Conservation (phyloP, 2,113 vertebrate species). For the Epinephelus lanceolatus region DNA sequence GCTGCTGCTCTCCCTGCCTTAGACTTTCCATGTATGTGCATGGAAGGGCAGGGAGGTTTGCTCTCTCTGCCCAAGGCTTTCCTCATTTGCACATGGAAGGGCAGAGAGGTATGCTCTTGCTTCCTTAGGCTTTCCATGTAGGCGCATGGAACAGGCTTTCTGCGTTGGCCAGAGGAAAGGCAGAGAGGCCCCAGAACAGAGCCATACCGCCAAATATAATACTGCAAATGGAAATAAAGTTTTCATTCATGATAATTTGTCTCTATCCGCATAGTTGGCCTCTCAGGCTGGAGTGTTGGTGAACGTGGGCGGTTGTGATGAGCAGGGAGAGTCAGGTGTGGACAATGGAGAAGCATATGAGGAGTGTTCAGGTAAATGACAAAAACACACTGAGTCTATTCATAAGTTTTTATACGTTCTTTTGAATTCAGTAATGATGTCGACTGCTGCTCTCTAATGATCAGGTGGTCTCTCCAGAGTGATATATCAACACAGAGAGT, state of each 20-base stretch:
- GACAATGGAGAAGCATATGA: constrained; percentile 66
- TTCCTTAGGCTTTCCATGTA: no score
- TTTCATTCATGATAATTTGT: neutral
- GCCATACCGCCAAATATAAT: no score
- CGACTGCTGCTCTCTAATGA: constrained; percentile 21
- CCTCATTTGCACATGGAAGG: no score
- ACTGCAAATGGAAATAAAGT: no score
- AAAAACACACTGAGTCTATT: neutral
- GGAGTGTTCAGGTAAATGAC: constrained; percentile 65
- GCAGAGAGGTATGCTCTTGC: no score
- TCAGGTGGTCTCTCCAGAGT: constrained; percentile 42
- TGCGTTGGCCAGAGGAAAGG: no score
- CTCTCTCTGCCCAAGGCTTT: no score
- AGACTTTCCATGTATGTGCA: no score
- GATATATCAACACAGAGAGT: constrained; percentile 31
- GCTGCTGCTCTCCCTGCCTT: no score
- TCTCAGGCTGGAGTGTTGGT: constrained; percentile 58
- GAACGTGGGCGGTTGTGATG: constrained; percentile 33
- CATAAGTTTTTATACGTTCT: neutral
- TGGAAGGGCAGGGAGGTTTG: no score
- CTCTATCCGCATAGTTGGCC: constrained; percentile 59
- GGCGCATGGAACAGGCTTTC: no score
- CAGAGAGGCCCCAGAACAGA: no score
- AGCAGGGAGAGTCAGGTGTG: constrained; percentile 41
- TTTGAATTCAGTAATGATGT: constrained; percentile 6